Base-by-base conservation (phyloP, 2,888 invertebrate genomes). In the Diplolepis rosae region DNA sequence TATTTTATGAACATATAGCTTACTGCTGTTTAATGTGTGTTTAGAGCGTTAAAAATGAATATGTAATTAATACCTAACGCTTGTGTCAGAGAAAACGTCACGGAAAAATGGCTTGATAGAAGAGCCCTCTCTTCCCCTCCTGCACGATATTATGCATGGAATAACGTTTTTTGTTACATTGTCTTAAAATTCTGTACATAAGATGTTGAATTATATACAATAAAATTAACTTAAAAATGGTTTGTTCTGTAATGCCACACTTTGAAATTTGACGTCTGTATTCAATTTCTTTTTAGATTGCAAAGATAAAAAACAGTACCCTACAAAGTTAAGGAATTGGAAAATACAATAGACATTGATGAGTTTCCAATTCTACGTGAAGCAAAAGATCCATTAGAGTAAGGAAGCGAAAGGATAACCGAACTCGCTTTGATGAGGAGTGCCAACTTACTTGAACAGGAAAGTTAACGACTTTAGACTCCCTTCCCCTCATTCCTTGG, bases 331-430 rank as follows among this genome's bases (percentile, higher is more conserved):
- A 61, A 24, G 39, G 24, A 22, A n/a, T 11, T 35, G 39, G 22
- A 61, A 61, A 35, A 61, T 35, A 9, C 39, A 39, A 61, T 61
- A 39, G 56, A 61, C 39, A 24, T 61, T 61, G 35, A 61, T 24
- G 24, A 42, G 15, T 61, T 61, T 61, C 39, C 61, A 61, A 61
- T 61, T 61, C 39, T 24, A 61, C 39, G 39, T 9, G 39, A 61
- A 39, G 39, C 61, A 39, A 39, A 42, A 61, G 61, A 27, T 61
- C 39, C 24, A 61, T 61, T 42, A 24, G 35, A 61, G 39, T 35
- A 61, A 61, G 27, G 24, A 61, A 61, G 61, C 39, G 39, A 15
- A 61, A 61, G 61, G 61, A 61, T 61, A 61, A 61, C 61, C 39
- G 27, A 61, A 61, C 61, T 39, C 39, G 27, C 24, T 61, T 22